phyloP scores from a whole-genome alignment of 2,888 invertebrate genomes.

The Malthinus flaveolus region DNA sequence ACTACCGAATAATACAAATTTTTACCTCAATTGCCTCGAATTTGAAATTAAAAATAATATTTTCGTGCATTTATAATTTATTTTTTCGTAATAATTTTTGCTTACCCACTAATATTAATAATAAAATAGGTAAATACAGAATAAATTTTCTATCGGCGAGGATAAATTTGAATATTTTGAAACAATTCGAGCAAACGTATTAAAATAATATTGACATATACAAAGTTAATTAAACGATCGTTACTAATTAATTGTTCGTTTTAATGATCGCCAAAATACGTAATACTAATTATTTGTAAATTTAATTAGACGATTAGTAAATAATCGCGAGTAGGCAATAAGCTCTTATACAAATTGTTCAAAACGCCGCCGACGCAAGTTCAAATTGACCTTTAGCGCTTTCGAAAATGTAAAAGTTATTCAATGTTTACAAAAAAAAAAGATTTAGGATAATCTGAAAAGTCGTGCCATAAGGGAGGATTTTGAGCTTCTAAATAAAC shows the following conservation, averaged over 20 bases:
- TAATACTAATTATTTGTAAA: slow-evolving; percentile 8
- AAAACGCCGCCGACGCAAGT: too few species aligned
- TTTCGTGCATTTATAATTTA: neutral
- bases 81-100: neutral
- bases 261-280: slow-evolving; percentile 6
- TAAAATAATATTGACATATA: neutral
- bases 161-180: too few species aligned
- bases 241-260: slow-evolving; percentile 10
- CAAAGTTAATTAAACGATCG: slow-evolving; percentile 9
- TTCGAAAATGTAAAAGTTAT: too few species aligned
- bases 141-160: too few species aligned
- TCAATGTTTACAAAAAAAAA: too few species aligned
- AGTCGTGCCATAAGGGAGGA: too few species aligned
- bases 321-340: neutral
- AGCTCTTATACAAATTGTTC: too few species aligned
- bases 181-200: too few species aligned
- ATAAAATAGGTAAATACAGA: too few species aligned
- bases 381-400: too few species aligned
- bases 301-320: slow-evolving; percentile 5
- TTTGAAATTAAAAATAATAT: neutral
- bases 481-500: too few species aligned
- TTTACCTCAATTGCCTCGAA: neutral
- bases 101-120: neutral
- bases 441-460: too few species aligned
- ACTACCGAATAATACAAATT: neutral